These are phyloP conservation scores for Autographa pulchrina DNA, from an alignment of 2,888 invertebrate species.

Conservation along the genomic window DNA sequence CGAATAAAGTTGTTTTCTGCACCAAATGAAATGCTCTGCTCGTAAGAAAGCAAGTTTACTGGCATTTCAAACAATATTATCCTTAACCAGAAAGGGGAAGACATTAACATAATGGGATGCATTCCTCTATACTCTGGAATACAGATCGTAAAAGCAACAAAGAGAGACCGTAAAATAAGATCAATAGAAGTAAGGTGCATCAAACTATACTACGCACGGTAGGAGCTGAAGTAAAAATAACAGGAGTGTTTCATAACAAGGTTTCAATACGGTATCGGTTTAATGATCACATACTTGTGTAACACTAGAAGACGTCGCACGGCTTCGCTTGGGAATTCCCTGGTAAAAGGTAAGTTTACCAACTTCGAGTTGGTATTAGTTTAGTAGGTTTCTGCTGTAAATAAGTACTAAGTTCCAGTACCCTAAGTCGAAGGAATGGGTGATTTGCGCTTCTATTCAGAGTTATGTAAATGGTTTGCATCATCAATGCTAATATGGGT, in stretches of 20 bases:
- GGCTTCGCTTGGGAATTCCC: constrained; percentile 18
- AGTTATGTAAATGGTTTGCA: neutral
- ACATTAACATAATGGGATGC: neutral
- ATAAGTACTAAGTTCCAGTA: neutral
- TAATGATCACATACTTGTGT: constrained; percentile 43
- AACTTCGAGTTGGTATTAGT: constrained; percentile 5
- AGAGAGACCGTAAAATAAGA: constrained; percentile 11
- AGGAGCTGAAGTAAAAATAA: constrained; percentile 56
- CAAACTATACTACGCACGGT: constrained; percentile 47
- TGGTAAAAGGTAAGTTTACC: constrained; percentile 15
- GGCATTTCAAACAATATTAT: neutral
- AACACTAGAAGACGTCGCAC: constrained; percentile 28
- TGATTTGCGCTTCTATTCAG: neutral
- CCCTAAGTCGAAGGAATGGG: too few species aligned
- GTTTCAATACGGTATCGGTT: constrained; percentile 48
- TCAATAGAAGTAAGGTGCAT: constrained; percentile 43
- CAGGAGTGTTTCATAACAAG: constrained; percentile 58
- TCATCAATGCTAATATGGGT: neutral
- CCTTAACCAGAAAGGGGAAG: constrained; percentile 15
- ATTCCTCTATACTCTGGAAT: constrained; percentile 14
- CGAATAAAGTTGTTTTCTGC: neutral
- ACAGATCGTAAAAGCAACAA: neutral
- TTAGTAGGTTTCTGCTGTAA: neutral
- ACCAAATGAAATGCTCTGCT: neutral
- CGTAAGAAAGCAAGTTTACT: neutral